Base-by-base conservation (phyloP, 2,888 invertebrate species). In the Myopa tessellatipennis region DNA sequence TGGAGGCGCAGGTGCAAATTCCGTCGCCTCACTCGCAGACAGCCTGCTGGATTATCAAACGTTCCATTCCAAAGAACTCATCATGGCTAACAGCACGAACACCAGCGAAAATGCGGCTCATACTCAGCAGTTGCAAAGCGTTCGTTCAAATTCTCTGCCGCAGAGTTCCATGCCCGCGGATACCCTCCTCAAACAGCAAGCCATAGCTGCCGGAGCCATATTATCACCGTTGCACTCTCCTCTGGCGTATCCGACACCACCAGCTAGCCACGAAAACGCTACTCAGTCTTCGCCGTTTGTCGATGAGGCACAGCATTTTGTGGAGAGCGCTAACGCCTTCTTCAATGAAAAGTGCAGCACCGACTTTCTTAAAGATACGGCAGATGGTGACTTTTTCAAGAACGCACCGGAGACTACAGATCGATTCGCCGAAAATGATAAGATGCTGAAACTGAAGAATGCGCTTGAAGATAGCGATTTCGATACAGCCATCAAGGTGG, bases 231-330 rank as follows among this genome's bases (percentile, higher is more conserved):
- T 93, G 79, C 92, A 93, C 81, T 93, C 93, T 45, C 93, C 93
- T 0, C 91, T 96, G 83, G 92, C 95, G 36, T 96, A 96, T 86
- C 96, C 96, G 4, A 96, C 96, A 10, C 96, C 96, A 36, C 96
- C 96, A 5, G 95, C 96, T 1, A 96, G 95, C 83, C 95, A 95
- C 83, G 96, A 95, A 90, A 95, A 95, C 36, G 86, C 89, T 40
- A 85, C 89, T 1, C 87, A 88, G n/a, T 87, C 87, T 8, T 89
- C 90, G 4, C 90, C 90, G 12, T 90, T 88, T 75, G 85, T 90
- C 4, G 89, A 90, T 77, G 90, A 90, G 77, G 87, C 86, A 4
- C 86, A 85, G 79, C 86, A 86, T 74, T 85, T 83, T 0, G 85
- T 86, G 55, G 90, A 89, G 72, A 85, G 85, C 36, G 86, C 83